These are phyloP conservation scores for Apodemia zela DNA, from an alignment of 2,888 invertebrate genomes.

Conservation along the genomic window DNA sequence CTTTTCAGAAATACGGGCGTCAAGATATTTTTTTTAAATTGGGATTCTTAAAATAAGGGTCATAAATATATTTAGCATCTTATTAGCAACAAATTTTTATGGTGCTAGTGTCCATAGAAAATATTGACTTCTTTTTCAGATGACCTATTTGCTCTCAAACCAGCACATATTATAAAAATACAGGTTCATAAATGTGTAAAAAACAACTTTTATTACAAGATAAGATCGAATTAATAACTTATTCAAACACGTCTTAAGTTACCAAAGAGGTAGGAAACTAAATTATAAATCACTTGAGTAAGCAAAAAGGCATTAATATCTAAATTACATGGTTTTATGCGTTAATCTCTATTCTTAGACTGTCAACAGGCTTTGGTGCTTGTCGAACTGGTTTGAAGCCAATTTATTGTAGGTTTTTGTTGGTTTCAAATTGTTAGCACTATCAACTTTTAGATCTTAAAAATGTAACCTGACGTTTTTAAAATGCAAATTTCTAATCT, in stretches of 20 bases:
- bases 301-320: not conserved
- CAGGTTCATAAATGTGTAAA: not conserved
- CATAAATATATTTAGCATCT: too few species aligned
- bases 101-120: too few species aligned
- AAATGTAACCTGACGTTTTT: too few species aligned
- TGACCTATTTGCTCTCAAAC: too few species aligned
- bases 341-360: slow-evolving; percentile 6
- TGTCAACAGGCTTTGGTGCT: slow-evolving; percentile 6
- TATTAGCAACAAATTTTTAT: too few species aligned
- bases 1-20: too few species aligned
- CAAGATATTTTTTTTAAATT: too few species aligned
- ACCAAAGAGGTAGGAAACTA: not conserved
- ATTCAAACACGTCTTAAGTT: not conserved
- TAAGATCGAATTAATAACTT: slow-evolving; percentile 2
- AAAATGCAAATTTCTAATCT: too few species aligned
- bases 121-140: too few species aligned
- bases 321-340: not conserved
- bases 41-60: too few species aligned
- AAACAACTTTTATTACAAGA: not conserved
- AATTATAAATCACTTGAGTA: not conserved
- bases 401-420: not conserved
- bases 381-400: not conserved
- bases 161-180: not conserved
- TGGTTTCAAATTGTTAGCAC: too few species aligned
- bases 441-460: too few species aligned